These are phyloP conservation scores for Bombus haemorrhoidalis DNA, from an alignment of 1,140 invertebrate species.

Conservation along the genomic window DNA sequence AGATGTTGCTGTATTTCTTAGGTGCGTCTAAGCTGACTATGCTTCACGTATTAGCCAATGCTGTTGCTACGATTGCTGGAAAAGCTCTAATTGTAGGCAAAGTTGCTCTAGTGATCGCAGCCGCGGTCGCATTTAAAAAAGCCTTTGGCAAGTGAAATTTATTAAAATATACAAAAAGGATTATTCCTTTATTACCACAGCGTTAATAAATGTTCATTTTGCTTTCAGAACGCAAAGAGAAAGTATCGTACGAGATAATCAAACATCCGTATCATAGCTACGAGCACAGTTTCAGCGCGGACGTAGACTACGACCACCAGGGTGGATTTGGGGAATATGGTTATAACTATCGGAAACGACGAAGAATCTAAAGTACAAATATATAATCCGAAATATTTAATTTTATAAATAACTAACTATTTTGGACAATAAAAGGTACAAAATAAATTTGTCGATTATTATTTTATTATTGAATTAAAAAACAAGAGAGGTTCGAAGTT, in stretches of 20 bases:
- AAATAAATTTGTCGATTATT: background rate
- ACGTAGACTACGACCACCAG: slow-evolving; percentile 87
- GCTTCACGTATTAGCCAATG: slow-evolving; percentile 89
- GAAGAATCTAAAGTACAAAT: slow-evolving; percentile 7
- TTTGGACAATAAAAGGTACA: background rate
- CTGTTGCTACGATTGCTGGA: slow-evolving; percentile 87
- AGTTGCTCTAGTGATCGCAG: slow-evolving; percentile 89
- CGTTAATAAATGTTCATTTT: background rate
- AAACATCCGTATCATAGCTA: slow-evolving; percentile 92
- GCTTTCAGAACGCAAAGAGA: slow-evolving; percentile 83
- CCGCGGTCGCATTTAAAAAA: slow-evolving; percentile 90
- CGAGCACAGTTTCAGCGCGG: slow-evolving; percentile 89
- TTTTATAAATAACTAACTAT: background rate
- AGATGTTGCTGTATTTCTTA: slow-evolving; percentile 85
- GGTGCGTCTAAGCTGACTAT: slow-evolving; percentile 87
- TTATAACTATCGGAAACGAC: slow-evolving; percentile 15
- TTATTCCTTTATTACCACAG: background rate
- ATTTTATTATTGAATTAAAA: no score
- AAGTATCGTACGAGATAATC: slow-evolving; percentile 92
- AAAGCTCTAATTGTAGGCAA: slow-evolving; percentile 89
- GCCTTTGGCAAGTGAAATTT: slow-evolving; percentile 81
- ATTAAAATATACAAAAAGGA: background rate
- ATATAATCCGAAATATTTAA: background rate
- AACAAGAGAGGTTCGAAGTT: no score
- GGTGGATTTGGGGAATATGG: slow-evolving; percentile 84